Evolutionary conservation across 2,888 invertebrate species (phyloP), one percentile per base, ranked within the genome.

Genomic region (Microchrysa polita): DNA sequence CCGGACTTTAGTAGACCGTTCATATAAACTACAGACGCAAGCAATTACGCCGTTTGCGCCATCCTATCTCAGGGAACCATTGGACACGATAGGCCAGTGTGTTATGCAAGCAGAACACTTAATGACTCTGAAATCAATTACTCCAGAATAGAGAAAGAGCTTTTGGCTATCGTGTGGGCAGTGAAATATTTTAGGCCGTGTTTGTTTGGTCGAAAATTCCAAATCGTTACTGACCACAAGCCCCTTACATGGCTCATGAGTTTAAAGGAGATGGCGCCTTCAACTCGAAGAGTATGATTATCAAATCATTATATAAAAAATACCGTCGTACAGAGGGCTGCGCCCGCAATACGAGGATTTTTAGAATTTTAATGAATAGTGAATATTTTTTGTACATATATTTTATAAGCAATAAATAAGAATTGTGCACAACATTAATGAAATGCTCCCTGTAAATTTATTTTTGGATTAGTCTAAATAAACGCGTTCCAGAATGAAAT

Each of bases 191-290:
- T 82, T 52, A 48, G 81, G 44, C 81, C 80, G 0, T 82, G 82
- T 40, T 9, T 83, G 7, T 82, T 80, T 57, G 82, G 82, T 1
- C 77, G 77, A 27, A 79, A 79, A 67, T 84, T 85, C 48, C 79
- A 74, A 0, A 82, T 85, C 0, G 79, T 81, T 1, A 84, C 83
- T 0, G 84, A 85, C 69, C 84, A 85, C 73, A 77, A 80, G 69
- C 82, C 82, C 0, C 71, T 84, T 2, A 77, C 77, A 1, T 84
- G 0, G 84, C 85, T 72, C 84, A 85, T 74, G 77, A 80, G 71
- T 82, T 82, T 1, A 67, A 84, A 2, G 27, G 63, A 65, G 73
- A 52, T 74, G 74, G 74, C 23, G 74, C 4, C 34, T 74, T n/a
- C 69, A 74, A 53, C 69, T 81, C 5, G 78, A 78, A 69, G 81